Percentiles rank a stretch among this genome's conserved stretches.
Conservation (phyloP, 1,140 invertebrate genomes). For the Oedothorax gibbosus region DNA sequence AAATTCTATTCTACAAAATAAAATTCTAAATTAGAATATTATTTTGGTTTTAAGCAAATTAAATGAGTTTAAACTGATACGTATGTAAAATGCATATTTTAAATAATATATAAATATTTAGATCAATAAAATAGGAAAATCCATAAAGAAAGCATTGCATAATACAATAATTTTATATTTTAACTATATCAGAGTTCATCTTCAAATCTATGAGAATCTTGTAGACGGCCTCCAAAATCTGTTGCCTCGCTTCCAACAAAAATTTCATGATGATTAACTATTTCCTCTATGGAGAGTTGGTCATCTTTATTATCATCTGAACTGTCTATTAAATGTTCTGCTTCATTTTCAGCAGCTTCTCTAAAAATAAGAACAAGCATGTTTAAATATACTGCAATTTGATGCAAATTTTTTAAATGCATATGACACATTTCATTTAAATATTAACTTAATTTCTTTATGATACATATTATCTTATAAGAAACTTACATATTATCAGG, state of each 20-base stretch:
- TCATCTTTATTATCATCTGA: slow-evolving; percentile 91
- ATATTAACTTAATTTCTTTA: neutral
- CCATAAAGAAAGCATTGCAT: no score
- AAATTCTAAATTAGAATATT: no score
- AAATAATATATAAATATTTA: no score
- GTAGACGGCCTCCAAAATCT: slow-evolving; percentile 92
- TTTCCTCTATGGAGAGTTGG: slow-evolving; percentile 84
- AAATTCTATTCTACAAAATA: no score
- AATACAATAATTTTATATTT: neutral
- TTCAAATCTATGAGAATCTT: slow-evolving; percentile 78
- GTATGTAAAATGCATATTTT: no score
- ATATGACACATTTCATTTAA: neutral
- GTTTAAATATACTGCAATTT: neutral
- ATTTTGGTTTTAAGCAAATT: no score
- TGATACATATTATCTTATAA: neutral
- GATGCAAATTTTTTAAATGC: neutral
- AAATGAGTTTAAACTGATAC: no score
- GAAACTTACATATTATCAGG: slow-evolving; percentile 87
- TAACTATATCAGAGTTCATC: slow-evolving; percentile 78
- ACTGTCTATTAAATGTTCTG: slow-evolving; percentile 88
- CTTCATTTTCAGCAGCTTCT: slow-evolving; percentile 90
- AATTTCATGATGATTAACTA: slow-evolving; percentile 87
- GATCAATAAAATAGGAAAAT: no score
- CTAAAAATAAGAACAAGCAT: slow-evolving; percentile 68
- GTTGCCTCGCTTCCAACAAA: slow-evolving; percentile 97